Conservation (phyloP, 2,797 vertebrate genomes). For the Yasuhikotakia modesta region DNA sequence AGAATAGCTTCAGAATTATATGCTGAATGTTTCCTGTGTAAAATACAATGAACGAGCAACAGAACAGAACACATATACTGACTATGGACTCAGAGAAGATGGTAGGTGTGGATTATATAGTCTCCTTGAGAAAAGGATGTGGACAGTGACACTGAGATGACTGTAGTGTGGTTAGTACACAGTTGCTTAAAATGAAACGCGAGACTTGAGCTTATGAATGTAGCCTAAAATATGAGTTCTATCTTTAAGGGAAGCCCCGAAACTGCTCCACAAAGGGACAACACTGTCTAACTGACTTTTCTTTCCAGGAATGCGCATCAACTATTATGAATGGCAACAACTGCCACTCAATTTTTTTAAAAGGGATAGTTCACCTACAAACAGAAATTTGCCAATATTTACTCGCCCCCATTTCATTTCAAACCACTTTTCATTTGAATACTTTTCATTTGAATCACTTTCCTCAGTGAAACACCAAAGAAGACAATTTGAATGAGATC, state of each 20-base stretch:
- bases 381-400: background rate
- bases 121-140: conserved; percentile 20
- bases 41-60: conserved; percentile 38
- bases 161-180: conserved; percentile 4
- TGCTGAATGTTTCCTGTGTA: conserved; percentile 21
- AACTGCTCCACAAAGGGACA: background rate
- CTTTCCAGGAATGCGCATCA: too few species aligned
- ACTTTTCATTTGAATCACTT: too few species aligned
- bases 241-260: background rate
- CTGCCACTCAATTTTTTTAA: background rate
- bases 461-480: background rate
- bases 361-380: background rate
- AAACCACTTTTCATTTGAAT: background rate
- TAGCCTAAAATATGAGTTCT: background rate
- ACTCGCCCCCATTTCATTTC: background rate
- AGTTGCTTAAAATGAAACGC: background rate
- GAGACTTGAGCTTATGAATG: background rate
- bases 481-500: too few species aligned
- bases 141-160: conserved; percentile 5
- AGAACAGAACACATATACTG: conserved; percentile 41
- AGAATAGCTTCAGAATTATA: conserved; percentile 19
- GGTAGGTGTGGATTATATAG: conserved; percentile 21
- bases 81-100: conserved; percentile 33
- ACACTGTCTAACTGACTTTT: too few species aligned
- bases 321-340: background rate